phyloP scores from a whole-genome alignment of 2,888 invertebrate genomes.

The Druceiella hillmani region DNA sequence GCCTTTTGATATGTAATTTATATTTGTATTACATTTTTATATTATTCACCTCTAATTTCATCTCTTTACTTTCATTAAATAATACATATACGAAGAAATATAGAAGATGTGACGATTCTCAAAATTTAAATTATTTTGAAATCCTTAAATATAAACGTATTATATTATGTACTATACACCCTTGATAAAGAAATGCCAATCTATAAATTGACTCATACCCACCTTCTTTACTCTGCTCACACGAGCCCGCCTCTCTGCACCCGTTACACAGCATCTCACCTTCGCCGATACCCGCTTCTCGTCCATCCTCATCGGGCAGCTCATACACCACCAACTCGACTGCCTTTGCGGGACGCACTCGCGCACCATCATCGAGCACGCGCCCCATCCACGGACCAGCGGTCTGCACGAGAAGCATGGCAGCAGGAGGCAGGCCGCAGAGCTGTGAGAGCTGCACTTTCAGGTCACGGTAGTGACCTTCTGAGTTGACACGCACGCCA shows the following conservation, averaged over 20 bases:
- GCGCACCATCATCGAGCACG: slow-evolving; percentile 47
- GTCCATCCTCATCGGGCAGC: slow-evolving; percentile 40
- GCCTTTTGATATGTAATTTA: too few species aligned
- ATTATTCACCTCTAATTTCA: too few species aligned
- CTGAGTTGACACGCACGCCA: slow-evolving; percentile 76
- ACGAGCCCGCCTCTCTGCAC: slow-evolving; percentile 19
- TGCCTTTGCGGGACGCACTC: slow-evolving; percentile 45
- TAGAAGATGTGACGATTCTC: too few species aligned
- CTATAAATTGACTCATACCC: slow-evolving; percentile 11
- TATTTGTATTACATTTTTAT: too few species aligned
- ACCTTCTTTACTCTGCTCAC: slow-evolving; percentile 24
- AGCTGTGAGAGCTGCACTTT: slow-evolving; percentile 64
- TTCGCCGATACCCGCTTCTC: slow-evolving; percentile 21
- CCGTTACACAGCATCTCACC: slow-evolving; percentile 17
- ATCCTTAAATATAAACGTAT: slow-evolving; percentile 2
- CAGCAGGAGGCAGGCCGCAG: slow-evolving; percentile 49
- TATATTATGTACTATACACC: slow-evolving; percentile 9
- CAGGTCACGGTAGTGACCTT: slow-evolving; percentile 71
- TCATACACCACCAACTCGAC: slow-evolving; percentile 66
- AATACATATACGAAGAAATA: too few species aligned
- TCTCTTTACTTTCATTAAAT: too few species aligned
- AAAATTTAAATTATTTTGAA: too few species aligned
- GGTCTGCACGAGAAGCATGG: slow-evolving; percentile 66
- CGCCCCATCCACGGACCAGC: slow-evolving; percentile 63
- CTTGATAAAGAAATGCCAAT: slow-evolving; percentile 3